Percentiles rank a stretch among this genome's conserved stretches.
phyloP scores from a whole-genome alignment of 37 sponge, comb jelly and placozoan genomes.

The Mnemiopsis leidyi region DNA sequence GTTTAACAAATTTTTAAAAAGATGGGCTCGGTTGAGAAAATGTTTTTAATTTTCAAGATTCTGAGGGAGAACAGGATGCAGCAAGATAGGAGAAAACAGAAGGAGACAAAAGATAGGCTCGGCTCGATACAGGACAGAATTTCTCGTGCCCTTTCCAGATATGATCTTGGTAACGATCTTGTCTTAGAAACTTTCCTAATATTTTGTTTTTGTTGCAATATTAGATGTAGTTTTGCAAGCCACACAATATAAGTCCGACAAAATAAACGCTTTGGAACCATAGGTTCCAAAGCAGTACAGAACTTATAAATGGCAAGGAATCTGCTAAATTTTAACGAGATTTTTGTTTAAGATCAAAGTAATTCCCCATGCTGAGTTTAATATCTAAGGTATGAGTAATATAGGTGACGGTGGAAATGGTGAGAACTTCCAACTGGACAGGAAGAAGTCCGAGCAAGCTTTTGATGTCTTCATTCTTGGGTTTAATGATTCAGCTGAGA shows the following conservation, averaged over 20 bases:
- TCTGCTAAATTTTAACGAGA: too few species aligned
- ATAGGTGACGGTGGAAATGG: constrained; percentile 24
- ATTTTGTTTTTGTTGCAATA: too few species aligned
- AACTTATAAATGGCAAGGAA: too few species aligned
- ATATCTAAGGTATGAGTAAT: neutral
- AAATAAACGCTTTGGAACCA: too few species aligned
- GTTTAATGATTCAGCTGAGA: constrained; percentile 30
- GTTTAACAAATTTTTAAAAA: too few species aligned
- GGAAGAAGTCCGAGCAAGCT: constrained; percentile 22
- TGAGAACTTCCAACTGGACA: neutral
- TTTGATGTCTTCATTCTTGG: constrained; percentile 31
- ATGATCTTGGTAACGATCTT: constrained; percentile 31
- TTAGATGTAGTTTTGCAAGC: too few species aligned
- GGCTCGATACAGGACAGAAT: constrained; percentile 47
- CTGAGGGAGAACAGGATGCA: neutral
- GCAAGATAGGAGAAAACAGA: neutral
- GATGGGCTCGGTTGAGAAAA: too few species aligned
- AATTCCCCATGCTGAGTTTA: neutral
- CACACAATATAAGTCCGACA: too few species aligned
- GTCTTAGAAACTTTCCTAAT: too few species aligned
- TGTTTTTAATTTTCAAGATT: neutral
- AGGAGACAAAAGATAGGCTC: constrained; percentile 29
- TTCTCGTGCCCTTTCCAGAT: constrained; percentile 18
- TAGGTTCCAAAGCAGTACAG: too few species aligned
- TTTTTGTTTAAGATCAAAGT: too few species aligned